These are phyloP conservation scores for Aphrophora alni DNA, from an alignment of 2,888 invertebrate species.

Conservation along the genomic window DNA sequence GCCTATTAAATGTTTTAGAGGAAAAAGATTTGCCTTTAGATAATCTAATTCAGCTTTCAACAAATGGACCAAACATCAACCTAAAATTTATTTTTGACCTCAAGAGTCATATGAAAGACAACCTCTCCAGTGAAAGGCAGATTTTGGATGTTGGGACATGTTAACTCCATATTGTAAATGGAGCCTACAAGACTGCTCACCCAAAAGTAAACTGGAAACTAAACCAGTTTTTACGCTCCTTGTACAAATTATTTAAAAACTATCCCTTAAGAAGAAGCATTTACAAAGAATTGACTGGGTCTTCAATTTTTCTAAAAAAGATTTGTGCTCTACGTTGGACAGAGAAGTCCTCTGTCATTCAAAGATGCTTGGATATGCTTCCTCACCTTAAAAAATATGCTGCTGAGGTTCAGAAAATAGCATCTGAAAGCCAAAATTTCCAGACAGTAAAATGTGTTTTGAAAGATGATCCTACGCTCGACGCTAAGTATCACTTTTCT, in stretches of 20 bases:
- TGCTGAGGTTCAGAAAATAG: not conserved
- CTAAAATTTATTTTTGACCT: not conserved
- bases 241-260: not conserved
- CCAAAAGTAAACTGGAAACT: not conserved
- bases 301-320: not conserved
- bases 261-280: not conserved
- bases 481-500: not conserved
- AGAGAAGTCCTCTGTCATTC: not conserved
- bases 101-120: not conserved
- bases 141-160: not conserved
- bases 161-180: not conserved
- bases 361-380: not conserved
- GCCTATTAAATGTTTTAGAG: not conserved
- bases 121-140: not conserved
- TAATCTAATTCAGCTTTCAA: not conserved
- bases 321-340: not conserved
- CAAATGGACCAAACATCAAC: not conserved
- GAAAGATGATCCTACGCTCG: not conserved
- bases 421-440: not conserved
- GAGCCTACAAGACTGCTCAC: not conserved
- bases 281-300: not conserved
- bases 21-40: not conserved
- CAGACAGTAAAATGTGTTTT: not conserved
- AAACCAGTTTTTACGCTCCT: not conserved
- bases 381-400: not conserved